These are phyloP conservation scores for Carduelis carduelis DNA, from an alignment of 2,797 vertebrate genomes.

Conservation along the genomic window DNA sequence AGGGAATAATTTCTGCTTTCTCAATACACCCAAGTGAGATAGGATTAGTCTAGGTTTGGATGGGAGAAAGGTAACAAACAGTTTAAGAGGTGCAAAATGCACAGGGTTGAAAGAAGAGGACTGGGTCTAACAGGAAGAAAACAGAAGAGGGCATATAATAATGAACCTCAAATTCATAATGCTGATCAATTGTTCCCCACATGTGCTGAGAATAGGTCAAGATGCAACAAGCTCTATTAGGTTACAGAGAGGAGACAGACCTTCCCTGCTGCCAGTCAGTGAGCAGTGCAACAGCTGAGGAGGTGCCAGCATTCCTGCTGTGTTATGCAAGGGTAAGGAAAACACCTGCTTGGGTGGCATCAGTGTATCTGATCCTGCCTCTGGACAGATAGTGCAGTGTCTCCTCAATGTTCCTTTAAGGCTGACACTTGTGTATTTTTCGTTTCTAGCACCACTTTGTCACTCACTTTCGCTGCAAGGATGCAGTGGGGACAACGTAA, in stretches of 20 bases:
- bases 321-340: background rate
- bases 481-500: background rate
- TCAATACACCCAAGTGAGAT: background rate
- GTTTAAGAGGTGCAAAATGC: background rate
- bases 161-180: background rate
- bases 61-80: background rate
- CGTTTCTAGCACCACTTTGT: background rate
- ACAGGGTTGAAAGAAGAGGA: background rate
- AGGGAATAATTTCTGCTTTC: background rate
- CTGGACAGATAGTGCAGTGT: accelerated
- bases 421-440: background rate
- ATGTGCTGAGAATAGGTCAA: background rate
- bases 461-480: background rate
- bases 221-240: background rate
- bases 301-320: background rate
- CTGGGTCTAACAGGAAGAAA: background rate
- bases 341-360: background rate
- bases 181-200: background rate
- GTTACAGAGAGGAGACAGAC: background rate
- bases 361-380: background rate
- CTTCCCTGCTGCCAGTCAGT: background rate
- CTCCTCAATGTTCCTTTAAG: background rate
- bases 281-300: background rate
- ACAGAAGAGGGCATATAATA: background rate
- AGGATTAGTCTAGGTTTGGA: background rate